phyloP scores from a whole-genome alignment of 2,797 vertebrate genomes.

The Lutjanus argentimaculatus region DNA sequence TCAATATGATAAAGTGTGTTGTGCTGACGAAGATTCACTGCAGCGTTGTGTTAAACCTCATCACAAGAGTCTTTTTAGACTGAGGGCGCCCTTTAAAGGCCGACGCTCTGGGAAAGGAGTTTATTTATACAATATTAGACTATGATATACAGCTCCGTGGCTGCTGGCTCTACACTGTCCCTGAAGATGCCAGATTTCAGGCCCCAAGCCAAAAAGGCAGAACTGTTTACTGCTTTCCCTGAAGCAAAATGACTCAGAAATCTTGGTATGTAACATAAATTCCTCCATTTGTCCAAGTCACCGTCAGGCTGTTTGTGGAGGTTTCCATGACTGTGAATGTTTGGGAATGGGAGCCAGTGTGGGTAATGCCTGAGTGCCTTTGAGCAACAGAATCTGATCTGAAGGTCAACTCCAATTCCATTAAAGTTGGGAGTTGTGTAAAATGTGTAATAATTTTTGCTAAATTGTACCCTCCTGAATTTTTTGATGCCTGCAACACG shows the following conservation, averaged over 20 bases:
- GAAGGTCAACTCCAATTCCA: background rate
- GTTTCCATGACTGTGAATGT: background rate
- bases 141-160: conserved; percentile 55
- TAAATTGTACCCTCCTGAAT: too few species aligned
- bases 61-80: conserved; percentile 42
- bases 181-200: conserved; percentile 28
- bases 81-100: conserved; percentile 56
- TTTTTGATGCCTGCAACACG: too few species aligned
- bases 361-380: too few species aligned
- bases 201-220: conserved; percentile 34
- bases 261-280: conserved; percentile 16
- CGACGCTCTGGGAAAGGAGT: conserved; percentile 40
- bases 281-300: conserved; percentile 9
- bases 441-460: too few species aligned
- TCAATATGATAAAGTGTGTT: conserved; percentile 55
- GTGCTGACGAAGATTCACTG: conserved; percentile 42
- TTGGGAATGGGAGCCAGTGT: background rate
- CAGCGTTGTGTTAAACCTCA: conserved; percentile 39
- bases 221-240: conserved; percentile 38
- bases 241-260: conserved; percentile 10
- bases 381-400: background rate
- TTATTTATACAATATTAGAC: conserved; percentile 65
- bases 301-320: background rate
- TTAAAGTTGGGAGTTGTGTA: too few species aligned
- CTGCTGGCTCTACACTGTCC: conserved; percentile 16